phyloP scores from a whole-genome alignment of 2,797 vertebrate genomes.

The Odontamblyopus rebecca region DNA sequence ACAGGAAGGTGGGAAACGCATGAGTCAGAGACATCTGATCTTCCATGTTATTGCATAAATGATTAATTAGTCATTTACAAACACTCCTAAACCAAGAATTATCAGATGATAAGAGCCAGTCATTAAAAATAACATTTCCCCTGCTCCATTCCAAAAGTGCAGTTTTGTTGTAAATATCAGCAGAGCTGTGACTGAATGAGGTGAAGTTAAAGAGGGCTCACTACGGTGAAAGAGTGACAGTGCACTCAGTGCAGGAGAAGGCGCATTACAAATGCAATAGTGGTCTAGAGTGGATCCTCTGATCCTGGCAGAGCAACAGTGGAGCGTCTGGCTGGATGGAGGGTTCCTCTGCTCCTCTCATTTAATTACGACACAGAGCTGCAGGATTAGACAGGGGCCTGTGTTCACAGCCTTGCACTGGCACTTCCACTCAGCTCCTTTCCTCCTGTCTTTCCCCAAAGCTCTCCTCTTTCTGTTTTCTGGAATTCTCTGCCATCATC shows the following conservation, averaged over 20 bases:
- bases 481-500: slow-evolving; percentile 67
- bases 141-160: slow-evolving; percentile 3
- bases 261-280: slow-evolving; percentile 85
- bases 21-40: slow-evolving; percentile 28
- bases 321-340: slow-evolving; percentile 81
- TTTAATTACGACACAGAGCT: slow-evolving; percentile 81
- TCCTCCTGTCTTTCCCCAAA: slow-evolving; percentile 53
- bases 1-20: slow-evolving; percentile 40
- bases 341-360: slow-evolving; percentile 69
- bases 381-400: slow-evolving; percentile 80
- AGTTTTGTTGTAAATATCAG: slow-evolving; percentile 15
- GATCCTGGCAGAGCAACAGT: slow-evolving; percentile 82
- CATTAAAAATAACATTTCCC: neutral
- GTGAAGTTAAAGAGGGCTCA: slow-evolving; percentile 25
- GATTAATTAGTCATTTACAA: slow-evolving; percentile 18
- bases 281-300: slow-evolving; percentile 78
- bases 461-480: slow-evolving; percentile 66
- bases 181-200: slow-evolving; percentile 21
- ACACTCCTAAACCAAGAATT: slow-evolving; percentile 8
- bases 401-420: slow-evolving; percentile 80
- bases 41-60: slow-evolving; percentile 15
- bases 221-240: slow-evolving; percentile 57
- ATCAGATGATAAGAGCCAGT: neutral
- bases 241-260: slow-evolving; percentile 60
- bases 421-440: slow-evolving; percentile 56